Percentiles rank a stretch among this genome's conserved stretches.
These are phyloP conservation scores for Chouioia cunea DNA, from an alignment of 2,888 invertebrate species.

Conservation along the genomic window DNA sequence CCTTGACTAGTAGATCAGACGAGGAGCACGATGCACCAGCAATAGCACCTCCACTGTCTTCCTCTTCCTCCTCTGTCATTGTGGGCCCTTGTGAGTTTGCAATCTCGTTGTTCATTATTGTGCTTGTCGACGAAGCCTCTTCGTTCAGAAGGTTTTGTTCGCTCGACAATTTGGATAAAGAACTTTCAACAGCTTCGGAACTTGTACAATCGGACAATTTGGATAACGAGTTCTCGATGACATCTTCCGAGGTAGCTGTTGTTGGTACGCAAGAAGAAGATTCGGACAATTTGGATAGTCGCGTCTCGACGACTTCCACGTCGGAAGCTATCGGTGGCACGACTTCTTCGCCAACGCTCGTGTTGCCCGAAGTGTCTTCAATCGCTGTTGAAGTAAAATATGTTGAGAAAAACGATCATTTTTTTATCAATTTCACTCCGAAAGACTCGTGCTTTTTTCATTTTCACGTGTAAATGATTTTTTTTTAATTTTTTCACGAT, in stretches of 20 bases:
- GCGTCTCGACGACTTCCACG: neutral
- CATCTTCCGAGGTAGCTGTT: no score
- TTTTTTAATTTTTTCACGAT: no score
- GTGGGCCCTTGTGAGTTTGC: slow-evolving; percentile 19
- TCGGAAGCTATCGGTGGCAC: neutral
- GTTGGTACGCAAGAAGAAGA: no score
- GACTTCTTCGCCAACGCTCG: slow-evolving; percentile 19
- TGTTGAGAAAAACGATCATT: no score
- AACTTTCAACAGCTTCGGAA: neutral
- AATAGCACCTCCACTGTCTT: slow-evolving; percentile 12
- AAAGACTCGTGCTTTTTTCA: no score
- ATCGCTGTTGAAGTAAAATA: slow-evolving; percentile 19
- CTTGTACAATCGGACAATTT: neutral
- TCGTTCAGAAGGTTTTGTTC: slow-evolving; percentile 8
- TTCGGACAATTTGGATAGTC: no score
- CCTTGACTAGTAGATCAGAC: slow-evolving; percentile 61
- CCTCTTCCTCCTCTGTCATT: slow-evolving; percentile 17
- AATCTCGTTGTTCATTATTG: slow-evolving; percentile 31
- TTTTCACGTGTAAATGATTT: no score
- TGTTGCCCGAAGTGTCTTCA: slow-evolving; percentile 27
- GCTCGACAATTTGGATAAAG: slow-evolving; percentile 11
- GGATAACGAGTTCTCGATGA: no score
- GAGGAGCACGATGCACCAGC: slow-evolving; percentile 50
- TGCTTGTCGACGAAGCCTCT: slow-evolving; percentile 37
- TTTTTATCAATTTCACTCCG: no score